Evolutionary conservation across 2,888 invertebrate species (phyloP), one percentile per base, ranked within the genome.

Genomic region (Noctua comes): DNA sequence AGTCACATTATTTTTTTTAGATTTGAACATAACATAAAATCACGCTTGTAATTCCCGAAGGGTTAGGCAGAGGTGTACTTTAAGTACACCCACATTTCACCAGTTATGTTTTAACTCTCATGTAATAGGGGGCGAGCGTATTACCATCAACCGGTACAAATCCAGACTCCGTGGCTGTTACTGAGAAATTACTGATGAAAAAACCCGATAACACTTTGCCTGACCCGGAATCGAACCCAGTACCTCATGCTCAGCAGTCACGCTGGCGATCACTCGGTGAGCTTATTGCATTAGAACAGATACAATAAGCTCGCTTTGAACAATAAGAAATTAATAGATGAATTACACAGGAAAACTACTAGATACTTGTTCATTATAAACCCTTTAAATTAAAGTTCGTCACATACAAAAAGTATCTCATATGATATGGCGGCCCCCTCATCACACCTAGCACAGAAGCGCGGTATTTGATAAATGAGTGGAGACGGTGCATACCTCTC

Each of bases 401-500:
- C 54, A 2, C 27, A 59, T 6, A 2, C 27, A 62, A 62, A 18
- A 21, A 21, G 11, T 54, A 24, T 46, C 27, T 36, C 27, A 40
- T 68, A 71, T 8, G 57, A 64, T 82, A 76, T 79, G 78, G 77
- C 46, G 24, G 80, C 62, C 18, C 82, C 88, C 76, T 75, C 69
- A 36, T 31, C 66, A 21, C 59, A 48, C 54, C 57, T 77, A 70
- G 43, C 76, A 79, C 88, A 86, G 89, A 76, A 89, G 90, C 88
- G 70, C 73, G 57, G 68, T 83, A 36, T 57, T 86, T 90, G 90
- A 90, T 90, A 88, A 90, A 90, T 89, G 86, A 86, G 80, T 77
- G 65, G 73, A 85, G 89, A 83, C 72, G 84, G 71, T 73, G 68
- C 72, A 83, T 83, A 82, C 83, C 86, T 84, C 84, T 82, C 72